Evolutionary conservation across 2,888 invertebrate genomes (phyloP).

Genomic region (Cryptocephalus moraei): DNA sequence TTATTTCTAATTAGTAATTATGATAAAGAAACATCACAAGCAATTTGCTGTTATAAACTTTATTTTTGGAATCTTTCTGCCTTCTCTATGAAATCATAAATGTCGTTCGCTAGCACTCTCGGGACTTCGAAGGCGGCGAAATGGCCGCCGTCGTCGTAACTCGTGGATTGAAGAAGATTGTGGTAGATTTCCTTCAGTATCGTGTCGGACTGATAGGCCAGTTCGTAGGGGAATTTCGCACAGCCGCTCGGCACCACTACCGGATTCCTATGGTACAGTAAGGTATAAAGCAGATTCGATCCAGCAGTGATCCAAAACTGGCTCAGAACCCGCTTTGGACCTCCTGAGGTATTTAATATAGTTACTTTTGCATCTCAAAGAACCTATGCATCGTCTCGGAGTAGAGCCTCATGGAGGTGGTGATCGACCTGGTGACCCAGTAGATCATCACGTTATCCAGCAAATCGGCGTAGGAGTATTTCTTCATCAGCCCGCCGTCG

Average conservation of each 20-base stretch:
- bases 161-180: constrained; percentile 15
- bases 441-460: constrained; percentile 77
- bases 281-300: background rate
- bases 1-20: too few species aligned
- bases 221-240: background rate
- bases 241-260: background rate
- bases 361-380: too few species aligned
- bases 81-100: constrained; percentile 12
- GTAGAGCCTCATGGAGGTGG: constrained; percentile 66
- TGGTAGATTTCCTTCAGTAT: constrained; percentile 9
- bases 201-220: constrained; percentile 43
- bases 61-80: constrained; percentile 6
- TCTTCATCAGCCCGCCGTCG: constrained; percentile 58
- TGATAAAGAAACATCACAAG: too few species aligned
- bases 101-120: constrained; percentile 11
- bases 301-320: constrained; percentile 7
- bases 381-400: constrained; percentile 45
- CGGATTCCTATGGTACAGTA: background rate
- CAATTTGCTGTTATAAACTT: background rate
- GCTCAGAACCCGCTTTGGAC: background rate
- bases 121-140: constrained; percentile 22
- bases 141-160: constrained; percentile 20
- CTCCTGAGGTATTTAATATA: too few species aligned
- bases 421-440: constrained; percentile 64
- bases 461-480: constrained; percentile 59